Conservation (phyloP, 2,113 vertebrate species). For the Caracal caracal region DNA sequence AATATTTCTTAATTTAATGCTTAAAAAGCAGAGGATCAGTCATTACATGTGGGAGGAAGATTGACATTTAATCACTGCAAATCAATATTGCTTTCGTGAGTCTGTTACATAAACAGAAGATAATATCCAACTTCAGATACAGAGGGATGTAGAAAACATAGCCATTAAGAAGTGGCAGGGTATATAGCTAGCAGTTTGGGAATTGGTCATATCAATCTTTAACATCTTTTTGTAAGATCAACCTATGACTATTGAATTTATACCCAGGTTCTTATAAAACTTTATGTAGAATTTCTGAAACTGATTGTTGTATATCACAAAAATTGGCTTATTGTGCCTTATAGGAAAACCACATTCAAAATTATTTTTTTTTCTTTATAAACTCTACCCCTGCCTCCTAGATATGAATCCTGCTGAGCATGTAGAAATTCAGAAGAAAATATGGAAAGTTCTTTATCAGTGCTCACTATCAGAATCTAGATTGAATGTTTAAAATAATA, state of each 20-base stretch:
- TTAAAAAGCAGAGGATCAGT: background rate
- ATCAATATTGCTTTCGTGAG: background rate
- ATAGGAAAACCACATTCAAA: background rate
- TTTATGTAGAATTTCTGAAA: background rate
- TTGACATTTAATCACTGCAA: background rate
- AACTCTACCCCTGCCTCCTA: background rate
- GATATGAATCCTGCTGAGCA: background rate
- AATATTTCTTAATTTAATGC: background rate
- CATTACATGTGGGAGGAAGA: background rate
- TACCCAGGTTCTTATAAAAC: background rate
- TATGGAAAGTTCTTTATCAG: background rate
- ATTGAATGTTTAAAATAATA: slow-evolving; percentile 24
- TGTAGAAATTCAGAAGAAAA: background rate
- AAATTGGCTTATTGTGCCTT: background rate
- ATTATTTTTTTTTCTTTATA: background rate
- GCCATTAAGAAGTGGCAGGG: background rate
- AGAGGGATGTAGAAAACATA: background rate
- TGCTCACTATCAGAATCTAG: background rate
- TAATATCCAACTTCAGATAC: background rate
- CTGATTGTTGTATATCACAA: slow-evolving; percentile 22
- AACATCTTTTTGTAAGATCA: background rate
- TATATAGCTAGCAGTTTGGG: background rate
- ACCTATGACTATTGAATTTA: background rate
- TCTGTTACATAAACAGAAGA: background rate
- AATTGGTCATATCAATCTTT: background rate